Conservation (phyloP, 2,113 vertebrate genomes). For the Etheostoma spectabile region DNA sequence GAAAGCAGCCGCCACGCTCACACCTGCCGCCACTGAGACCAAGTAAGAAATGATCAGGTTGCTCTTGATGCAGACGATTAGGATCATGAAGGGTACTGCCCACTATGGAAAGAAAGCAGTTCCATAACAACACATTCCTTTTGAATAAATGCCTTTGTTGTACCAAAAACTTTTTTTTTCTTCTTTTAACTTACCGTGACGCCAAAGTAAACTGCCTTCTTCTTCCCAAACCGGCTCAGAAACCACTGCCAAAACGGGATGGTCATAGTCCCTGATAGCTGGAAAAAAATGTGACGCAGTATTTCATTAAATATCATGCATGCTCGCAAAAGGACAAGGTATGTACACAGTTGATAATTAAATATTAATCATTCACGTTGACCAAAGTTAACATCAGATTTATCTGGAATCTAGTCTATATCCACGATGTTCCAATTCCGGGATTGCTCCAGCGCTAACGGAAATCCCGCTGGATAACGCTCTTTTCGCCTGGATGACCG, state of each 20-base stretch:
- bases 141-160: neutral
- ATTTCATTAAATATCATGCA: neutral
- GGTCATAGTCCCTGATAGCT: slow-evolving; percentile 92
- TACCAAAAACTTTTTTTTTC: neutral
- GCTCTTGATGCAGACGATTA: slow-evolving; percentile 83
- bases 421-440: too few species aligned
- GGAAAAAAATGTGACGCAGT: neutral
- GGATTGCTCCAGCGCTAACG: too few species aligned
- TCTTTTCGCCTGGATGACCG: too few species aligned
- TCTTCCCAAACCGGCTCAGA: slow-evolving; percentile 93
- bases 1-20: slow-evolving; percentile 92
- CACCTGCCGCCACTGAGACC: slow-evolving; percentile 87
- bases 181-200: slow-evolving; percentile 85
- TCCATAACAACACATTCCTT: neutral
- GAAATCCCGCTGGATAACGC: too few species aligned
- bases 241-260: slow-evolving; percentile 98
- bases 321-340: neutral
- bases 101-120: slow-evolving; percentile 80
- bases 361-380: neutral
- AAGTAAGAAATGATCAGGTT: slow-evolving; percentile 88
- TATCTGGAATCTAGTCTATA: neutral
- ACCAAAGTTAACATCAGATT: neutral
- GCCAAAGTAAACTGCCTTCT: slow-evolving; percentile 90
- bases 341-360: neutral
- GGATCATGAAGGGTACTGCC: slow-evolving; percentile 92